phyloP scores from a whole-genome alignment of 2,113 vertebrate species.

The Marmota flaviventris region DNA sequence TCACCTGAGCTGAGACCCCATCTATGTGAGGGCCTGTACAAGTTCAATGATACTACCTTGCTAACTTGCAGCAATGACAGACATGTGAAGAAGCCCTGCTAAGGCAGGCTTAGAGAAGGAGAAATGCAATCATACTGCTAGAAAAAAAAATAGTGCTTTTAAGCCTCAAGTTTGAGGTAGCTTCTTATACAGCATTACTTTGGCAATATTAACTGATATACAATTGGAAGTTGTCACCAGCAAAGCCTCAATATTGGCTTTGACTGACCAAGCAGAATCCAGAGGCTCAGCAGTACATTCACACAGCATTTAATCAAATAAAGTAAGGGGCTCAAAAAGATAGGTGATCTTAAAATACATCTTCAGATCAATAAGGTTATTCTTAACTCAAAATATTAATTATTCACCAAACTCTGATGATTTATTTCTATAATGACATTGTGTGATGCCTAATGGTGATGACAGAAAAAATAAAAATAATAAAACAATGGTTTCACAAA shows the following conservation, averaged over 20 bases:
- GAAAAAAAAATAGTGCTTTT: not conserved
- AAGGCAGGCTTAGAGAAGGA: not conserved
- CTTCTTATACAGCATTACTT: not conserved
- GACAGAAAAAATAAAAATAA: slow-evolving; percentile 3
- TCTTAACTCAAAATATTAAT: slow-evolving; percentile 44
- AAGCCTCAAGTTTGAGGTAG: not conserved
- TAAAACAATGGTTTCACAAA: not conserved
- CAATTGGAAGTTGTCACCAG: not conserved
- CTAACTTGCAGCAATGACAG: not conserved
- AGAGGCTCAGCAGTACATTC: not conserved
- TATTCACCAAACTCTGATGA: not conserved
- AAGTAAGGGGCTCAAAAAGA: slow-evolving; percentile 4
- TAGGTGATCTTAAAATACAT: slow-evolving; percentile 16
- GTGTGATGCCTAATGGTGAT: not conserved
- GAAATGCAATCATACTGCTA: not conserved
- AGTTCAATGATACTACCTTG: not conserved
- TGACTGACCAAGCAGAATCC: not conserved
- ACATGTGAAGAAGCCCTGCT: not conserved
- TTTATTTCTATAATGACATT: slow-evolving; percentile 15
- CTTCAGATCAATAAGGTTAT: not conserved
- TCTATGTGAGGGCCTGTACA: not conserved
- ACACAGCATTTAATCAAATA: not conserved
- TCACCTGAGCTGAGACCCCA: not conserved
- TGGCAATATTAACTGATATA: not conserved
- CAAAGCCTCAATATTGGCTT: not conserved